phyloP scores from a whole-genome alignment of 2,888 invertebrate species.

The Fragum whitleyi region DNA sequence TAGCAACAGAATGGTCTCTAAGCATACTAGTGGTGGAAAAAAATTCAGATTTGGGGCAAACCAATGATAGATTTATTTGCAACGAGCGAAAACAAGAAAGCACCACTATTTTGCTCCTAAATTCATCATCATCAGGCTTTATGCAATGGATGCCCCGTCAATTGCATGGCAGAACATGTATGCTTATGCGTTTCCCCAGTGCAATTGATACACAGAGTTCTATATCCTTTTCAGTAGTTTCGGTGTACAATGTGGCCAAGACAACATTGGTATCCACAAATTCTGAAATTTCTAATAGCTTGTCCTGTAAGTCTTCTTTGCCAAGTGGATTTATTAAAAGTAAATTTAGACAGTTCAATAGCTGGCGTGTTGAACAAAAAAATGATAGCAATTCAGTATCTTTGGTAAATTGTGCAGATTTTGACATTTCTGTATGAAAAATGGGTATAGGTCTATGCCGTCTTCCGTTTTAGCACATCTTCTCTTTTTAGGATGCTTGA shows the following conservation, averaged over 20 bases:
- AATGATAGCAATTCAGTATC: slow-evolving; percentile 45
- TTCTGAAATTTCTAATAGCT: slow-evolving; percentile 35
- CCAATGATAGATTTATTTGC: slow-evolving; percentile 17
- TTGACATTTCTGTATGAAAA: slow-evolving; percentile 18
- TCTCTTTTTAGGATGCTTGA: not conserved
- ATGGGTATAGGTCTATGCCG: slow-evolving; percentile 40
- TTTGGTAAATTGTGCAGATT: slow-evolving; percentile 41
- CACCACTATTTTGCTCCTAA: slow-evolving; percentile 14
- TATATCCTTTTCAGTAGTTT: slow-evolving; percentile 33
- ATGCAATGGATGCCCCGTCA: slow-evolving; percentile 42
- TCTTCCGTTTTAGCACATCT: slow-evolving; percentile 26
- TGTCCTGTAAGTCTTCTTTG: slow-evolving; percentile 30
- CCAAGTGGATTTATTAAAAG: slow-evolving; percentile 3
- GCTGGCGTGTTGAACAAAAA: slow-evolving; percentile 35
- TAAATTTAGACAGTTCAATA: slow-evolving; percentile 41
- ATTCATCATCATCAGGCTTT: slow-evolving; percentile 26
- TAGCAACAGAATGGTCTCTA: slow-evolving; percentile 18
- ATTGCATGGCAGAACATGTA: slow-evolving; percentile 46
- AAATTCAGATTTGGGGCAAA: slow-evolving; percentile 1
- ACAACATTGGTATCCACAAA: slow-evolving; percentile 43
- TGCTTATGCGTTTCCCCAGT: slow-evolving; percentile 48
- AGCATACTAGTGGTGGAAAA: not conserved
- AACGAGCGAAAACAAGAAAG: slow-evolving; percentile 17
- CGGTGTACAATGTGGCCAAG: slow-evolving; percentile 44
- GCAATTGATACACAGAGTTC: slow-evolving; percentile 35